Base-by-base conservation (phyloP, 2,113 vertebrate species). In the Grus americana region DNA sequence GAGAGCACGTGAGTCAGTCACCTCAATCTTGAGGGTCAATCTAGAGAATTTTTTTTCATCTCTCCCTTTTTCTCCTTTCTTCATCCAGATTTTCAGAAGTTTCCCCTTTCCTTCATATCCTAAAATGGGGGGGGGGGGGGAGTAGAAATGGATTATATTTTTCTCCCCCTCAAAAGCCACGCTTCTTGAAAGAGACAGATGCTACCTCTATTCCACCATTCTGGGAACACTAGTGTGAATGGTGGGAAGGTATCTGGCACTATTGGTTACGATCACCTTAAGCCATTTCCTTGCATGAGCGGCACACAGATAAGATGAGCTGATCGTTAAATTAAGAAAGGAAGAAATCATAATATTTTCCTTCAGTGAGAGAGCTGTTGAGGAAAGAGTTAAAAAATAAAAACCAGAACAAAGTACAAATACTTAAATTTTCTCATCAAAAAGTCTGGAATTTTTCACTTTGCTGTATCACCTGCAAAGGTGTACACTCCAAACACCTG, bases 111-210 rank as follows among this genome's bases (percentile, higher is more conserved):
- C 16, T 5, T 1, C 15, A 9, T 61, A 49, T 44, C 23, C 42
- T 2, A 2, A 83, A 50, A 34, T n/a, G 18, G 0, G 6, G 9
- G 6, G 27, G 6, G 4, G 6, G 6, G 23, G 23, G 27, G 26
- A 12, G 44, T 44, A 65, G 7, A 71, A 59, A 3, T 38, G 32
- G 27, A 81, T 12, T 49, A 49, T 10, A 15, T 58, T 44, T 65
- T 79, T 79, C 32, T 29, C 13, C 8, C 6, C 6, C 2, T 42
- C 11, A 40, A 26, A 73, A 49, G 13, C 3, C 8, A 11, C 14
- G 19, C 38, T 36, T 75, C 57, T 46, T 54, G 42, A 50, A 74
- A 79, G 7, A 57, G 66, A 67, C 29, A 44, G 40, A 34, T 18
- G n/a, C 17, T 24, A 34, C 17, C 17, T 67, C n/a, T 62, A 40